Evolutionary conservation across 1,140 invertebrate species (phyloP).

Genomic region (Leptinotarsa lineolata): DNA sequence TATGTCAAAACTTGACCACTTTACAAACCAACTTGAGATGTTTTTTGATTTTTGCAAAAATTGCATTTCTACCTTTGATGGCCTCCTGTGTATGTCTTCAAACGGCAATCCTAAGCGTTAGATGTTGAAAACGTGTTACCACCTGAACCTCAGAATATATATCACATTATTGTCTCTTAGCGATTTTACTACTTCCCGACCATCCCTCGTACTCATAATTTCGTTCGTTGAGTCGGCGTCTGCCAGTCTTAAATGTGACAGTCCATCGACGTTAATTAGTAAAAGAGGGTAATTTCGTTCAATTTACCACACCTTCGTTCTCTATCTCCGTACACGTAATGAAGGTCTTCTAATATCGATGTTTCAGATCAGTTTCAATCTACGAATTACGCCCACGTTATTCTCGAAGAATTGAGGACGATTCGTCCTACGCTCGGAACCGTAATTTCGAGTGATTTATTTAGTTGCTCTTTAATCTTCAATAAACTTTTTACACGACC

Average conservation of each 20-base stretch:
- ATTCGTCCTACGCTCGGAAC: not conserved
- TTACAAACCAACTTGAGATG: too few relatives aligned
- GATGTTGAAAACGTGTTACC: too few relatives aligned
- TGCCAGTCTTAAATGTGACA: not conserved
- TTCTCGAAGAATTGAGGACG: slow-evolving; percentile 1
- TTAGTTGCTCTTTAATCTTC: not conserved
- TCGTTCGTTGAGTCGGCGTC: not conserved
- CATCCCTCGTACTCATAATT: too few relatives aligned
- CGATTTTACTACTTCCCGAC: too few relatives aligned
- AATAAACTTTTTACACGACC: not conserved
- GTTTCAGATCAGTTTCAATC: slow-evolving; percentile 6
- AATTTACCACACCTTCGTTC: not conserved
- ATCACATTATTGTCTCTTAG: too few relatives aligned
- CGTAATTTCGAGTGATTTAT: slow-evolving; percentile 3
- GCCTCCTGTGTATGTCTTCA: too few relatives aligned
- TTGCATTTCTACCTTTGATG: too few relatives aligned
- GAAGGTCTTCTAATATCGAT: not conserved
- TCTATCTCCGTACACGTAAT: slow-evolving; percentile 3
- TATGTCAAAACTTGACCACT: too few relatives aligned
- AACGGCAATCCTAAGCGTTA: too few relatives aligned
- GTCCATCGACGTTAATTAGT: not conserved
- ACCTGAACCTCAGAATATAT: too few relatives aligned
- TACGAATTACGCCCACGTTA: slow-evolving; percentile 3
- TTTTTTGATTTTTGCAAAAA: too few relatives aligned
- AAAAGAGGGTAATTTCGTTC: slow-evolving; percentile 2